Conservation (phyloP, 2,113 vertebrate species). For the Manacus vitellinus region DNA sequence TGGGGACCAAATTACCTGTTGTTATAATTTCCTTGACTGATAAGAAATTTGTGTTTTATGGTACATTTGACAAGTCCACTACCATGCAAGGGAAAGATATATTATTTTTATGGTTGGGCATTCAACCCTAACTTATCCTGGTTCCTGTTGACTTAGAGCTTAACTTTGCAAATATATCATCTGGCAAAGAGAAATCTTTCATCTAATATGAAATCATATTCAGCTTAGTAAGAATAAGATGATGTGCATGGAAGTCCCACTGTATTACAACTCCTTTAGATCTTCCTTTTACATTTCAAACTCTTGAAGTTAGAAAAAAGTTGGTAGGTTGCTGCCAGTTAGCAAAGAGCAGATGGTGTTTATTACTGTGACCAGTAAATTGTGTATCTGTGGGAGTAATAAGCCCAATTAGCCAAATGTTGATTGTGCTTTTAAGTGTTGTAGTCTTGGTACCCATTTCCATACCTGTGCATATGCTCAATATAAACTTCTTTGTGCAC, state of each 20-base stretch:
- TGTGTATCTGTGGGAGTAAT: slow-evolving; percentile 35
- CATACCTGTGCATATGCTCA: slow-evolving; percentile 7
- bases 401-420: slow-evolving; percentile 42
- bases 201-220: background rate
- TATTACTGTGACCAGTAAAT: slow-evolving; percentile 28
- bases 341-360: slow-evolving; percentile 58
- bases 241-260: background rate
- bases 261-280: background rate
- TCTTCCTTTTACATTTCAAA: background rate
- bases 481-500: background rate
- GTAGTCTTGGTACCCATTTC: background rate
- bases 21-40: background rate
- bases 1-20: background rate
- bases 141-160: background rate
- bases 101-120: background rate
- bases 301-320: background rate
- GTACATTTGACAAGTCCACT: background rate
- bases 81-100: background rate
- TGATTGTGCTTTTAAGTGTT: slow-evolving; percentile 36
- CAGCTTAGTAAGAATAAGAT: background rate
- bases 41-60: background rate
- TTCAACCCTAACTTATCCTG: background rate
- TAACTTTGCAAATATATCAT: background rate
- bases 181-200: background rate
- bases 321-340: slow-evolving; percentile 15